A percentile compares a stretch with the other conserved stretches of the same genome.
phyloP scores from a whole-genome alignment of 2,888 invertebrate species.

The Globia sparganii region DNA sequence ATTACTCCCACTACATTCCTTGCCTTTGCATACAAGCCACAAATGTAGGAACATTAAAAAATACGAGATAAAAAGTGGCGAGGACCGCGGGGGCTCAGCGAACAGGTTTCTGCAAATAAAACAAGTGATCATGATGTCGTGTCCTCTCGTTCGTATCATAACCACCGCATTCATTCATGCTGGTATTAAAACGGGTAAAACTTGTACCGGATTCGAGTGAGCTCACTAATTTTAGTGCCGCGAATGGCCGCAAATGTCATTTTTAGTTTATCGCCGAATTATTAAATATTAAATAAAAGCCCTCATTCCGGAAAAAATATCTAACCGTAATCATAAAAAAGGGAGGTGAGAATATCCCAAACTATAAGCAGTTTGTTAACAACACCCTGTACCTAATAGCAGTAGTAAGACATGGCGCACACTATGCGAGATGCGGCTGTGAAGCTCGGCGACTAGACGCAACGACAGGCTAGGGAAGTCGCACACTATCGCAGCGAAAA shows the following conservation, averaged over 20 bases:
- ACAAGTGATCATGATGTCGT: conserved; percentile 72
- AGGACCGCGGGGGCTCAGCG: conserved; percentile 34
- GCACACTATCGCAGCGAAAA: neutral
- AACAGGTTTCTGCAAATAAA: conserved; percentile 77
- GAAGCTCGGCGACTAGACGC: neutral
- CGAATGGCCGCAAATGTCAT: conserved; percentile 34
- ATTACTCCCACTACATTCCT: conserved; percentile 51
- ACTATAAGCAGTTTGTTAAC: neutral
- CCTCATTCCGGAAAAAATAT: neutral
- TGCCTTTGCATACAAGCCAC: conserved; percentile 52
- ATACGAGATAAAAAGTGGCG: conserved; percentile 56
- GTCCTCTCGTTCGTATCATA: conserved; percentile 65
- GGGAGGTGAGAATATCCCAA: neutral
- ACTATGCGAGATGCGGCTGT: neutral
- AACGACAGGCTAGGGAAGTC: neutral
- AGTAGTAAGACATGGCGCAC: neutral
- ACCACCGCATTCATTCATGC: conserved; percentile 76
- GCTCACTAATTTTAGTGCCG: conserved; percentile 53
- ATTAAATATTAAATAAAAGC: neutral
- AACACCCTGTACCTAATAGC: neutral
- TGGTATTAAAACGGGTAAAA: conserved; percentile 67
- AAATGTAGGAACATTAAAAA: conserved; percentile 63
- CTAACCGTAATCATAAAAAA: no score
- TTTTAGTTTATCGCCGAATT: conserved; percentile 38
- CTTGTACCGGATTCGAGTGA: conserved; percentile 60